phyloP scores from a whole-genome alignment of 2,113 vertebrate genomes.

The western clawed frog (Xenopus tropicalis) region UCB_Xtro_10.0 CM004446.2:69809001-69809500 shows the following conservation, averaged over 20 bases:
- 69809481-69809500: too few species aligned
- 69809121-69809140: background rate
- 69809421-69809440: too few species aligned
- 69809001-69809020: conserved; percentile 56
- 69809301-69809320: background rate
- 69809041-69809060: conserved; percentile 12
- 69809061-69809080: background rate
- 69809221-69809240: conserved; percentile 4
- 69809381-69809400: background rate
- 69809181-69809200: background rate
- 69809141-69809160: background rate
- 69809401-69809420: too few species aligned
- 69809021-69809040: conserved; percentile 37
- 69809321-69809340: background rate
- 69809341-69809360: background rate
- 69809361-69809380: background rate
- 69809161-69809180: background rate
- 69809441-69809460: too few species aligned
- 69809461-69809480: too few species aligned
- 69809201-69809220: conserved; percentile 5
- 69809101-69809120: background rate
- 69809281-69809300: background rate
- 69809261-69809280: background rate
- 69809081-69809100: background rate
- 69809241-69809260: background rate